Evolutionary conservation across 2,888 invertebrate genomes (phyloP).

Genomic region (Drosophila phalerata): DNA sequence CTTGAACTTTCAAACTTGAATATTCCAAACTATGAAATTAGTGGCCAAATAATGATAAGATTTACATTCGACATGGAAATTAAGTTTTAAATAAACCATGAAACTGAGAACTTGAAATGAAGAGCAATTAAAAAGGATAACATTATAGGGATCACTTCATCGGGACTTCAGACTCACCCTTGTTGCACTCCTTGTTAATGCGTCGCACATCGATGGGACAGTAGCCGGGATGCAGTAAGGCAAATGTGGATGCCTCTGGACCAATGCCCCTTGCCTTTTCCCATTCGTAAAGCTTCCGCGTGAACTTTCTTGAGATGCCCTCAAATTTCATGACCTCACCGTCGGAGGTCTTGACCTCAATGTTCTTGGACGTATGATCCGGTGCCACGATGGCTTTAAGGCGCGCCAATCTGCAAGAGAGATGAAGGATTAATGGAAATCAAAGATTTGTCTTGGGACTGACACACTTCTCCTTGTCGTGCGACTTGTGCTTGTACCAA

Average conservation of each 20-base stretch:
- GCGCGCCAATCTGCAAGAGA: conserved; percentile 78
- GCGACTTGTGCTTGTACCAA: conserved; percentile 88
- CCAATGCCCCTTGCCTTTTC: conserved; percentile 94
- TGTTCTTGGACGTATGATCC: conserved; percentile 88
- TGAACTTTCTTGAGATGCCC: conserved; percentile 95
- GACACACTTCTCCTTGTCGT: conserved; percentile 89
- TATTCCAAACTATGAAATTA: too few relatives aligned
- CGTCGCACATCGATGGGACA: conserved; percentile 85
- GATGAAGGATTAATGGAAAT: background rate
- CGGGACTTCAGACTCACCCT: conserved; percentile 59
- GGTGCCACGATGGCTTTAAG: conserved; percentile 86
- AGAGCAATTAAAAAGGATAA: too few relatives aligned
- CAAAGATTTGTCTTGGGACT: too few relatives aligned
- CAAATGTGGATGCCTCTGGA: conserved; percentile 94
- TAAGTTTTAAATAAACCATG: too few relatives aligned
- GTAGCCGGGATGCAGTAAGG: conserved; percentile 89
- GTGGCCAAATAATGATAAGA: too few relatives aligned
- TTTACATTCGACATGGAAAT: too few relatives aligned
- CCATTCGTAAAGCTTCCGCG: conserved; percentile 96
- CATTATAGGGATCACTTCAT: too few relatives aligned
- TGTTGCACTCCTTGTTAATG: conserved; percentile 81
- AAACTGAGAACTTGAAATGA: too few relatives aligned
- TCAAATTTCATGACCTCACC: conserved; percentile 93
- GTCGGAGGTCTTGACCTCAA: conserved; percentile 92
- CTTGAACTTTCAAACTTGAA: too few relatives aligned